Base-by-base conservation (phyloP, 2,888 invertebrate species). In the Mongoloraphidia duomilia region DNA sequence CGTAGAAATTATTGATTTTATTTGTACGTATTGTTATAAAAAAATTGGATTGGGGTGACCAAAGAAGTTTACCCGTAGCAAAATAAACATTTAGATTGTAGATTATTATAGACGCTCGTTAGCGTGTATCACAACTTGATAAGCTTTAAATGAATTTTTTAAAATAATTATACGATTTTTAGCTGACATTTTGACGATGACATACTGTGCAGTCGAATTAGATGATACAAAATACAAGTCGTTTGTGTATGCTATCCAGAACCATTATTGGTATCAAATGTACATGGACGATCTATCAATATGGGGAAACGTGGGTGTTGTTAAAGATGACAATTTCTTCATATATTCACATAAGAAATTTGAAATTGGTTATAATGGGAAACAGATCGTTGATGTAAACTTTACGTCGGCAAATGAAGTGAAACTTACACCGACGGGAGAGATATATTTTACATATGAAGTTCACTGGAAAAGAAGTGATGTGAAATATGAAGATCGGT, bases 231-330 rank as follows among this genome's bases (percentile, higher is more conserved):
- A 85, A 55, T 84, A 86, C 57, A 91, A 92, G 65, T 90, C 93
- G 2, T 93, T 99, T 62, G 80, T 88, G 0, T 98, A 97, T 70
- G 98, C 98, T 33, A 94, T 99, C 3, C 93, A 92, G 69, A 98
- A 98, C 71, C 94, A 97, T 64, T 98, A 99, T 67, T 98, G 96
- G 94, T 98, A 97, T 70, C 97, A 98, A 71, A 98, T 98, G 98
- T 98, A 97, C 68, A 87, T 98, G 54, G 97, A 97, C 68, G 95
- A 96, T 61, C 71, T 98, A 50, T 97, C 98, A 12, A 92, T 97
- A 57, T 97, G 96, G 96, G 97, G 96, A 67, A 92, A 95, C 57
- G 94, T 97, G 37, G 98, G 98, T 8, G 95, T 96, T 66, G 85
- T 92, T 35, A 87, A 85, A 58, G 83, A 86, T 52, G 79, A 76